phyloP scores from a whole-genome alignment of 1,140 invertebrate species.

The Apis cerana region DNA sequence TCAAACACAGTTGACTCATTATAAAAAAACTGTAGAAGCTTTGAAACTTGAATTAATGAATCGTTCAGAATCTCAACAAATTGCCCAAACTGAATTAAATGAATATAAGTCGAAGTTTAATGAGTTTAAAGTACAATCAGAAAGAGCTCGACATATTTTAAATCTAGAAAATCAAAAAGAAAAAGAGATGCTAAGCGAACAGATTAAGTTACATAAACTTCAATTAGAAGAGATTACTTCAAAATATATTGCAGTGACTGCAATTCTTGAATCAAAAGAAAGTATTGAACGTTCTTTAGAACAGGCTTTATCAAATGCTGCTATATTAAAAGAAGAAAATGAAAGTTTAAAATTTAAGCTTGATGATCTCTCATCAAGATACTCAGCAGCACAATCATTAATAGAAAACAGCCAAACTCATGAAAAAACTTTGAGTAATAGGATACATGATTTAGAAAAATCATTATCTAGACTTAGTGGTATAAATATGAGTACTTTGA shows the following conservation, averaged over 20 bases:
- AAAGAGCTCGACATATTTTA: conserved; percentile 47
- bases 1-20: conserved; percentile 72
- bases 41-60: conserved; percentile 73
- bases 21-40: conserved; percentile 75
- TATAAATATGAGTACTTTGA: conserved; percentile 66
- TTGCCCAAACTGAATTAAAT: conserved; percentile 63
- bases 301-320: conserved; percentile 70
- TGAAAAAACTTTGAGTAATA: conserved; percentile 66
- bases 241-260: conserved; percentile 72
- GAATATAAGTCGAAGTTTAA: conserved; percentile 66
- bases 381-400: conserved; percentile 67
- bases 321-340: conserved; percentile 71
- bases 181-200: conserved; percentile 70
- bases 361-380: conserved; percentile 71
- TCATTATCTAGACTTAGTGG: conserved; percentile 70
- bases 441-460: conserved; percentile 67
- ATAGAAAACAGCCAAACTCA: conserved; percentile 68
- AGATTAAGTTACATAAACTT: conserved; percentile 72
- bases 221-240: conserved; percentile 76
- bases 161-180: conserved; percentile 68
- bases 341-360: conserved; percentile 71
- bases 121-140: conserved; percentile 60
- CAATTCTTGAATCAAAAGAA: conserved; percentile 76
- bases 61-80: conserved; percentile 64
- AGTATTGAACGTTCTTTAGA: conserved; percentile 77